Base-by-base conservation (phyloP, 1,140 invertebrate genomes). In the Eurytemora carolleeae region DNA sequence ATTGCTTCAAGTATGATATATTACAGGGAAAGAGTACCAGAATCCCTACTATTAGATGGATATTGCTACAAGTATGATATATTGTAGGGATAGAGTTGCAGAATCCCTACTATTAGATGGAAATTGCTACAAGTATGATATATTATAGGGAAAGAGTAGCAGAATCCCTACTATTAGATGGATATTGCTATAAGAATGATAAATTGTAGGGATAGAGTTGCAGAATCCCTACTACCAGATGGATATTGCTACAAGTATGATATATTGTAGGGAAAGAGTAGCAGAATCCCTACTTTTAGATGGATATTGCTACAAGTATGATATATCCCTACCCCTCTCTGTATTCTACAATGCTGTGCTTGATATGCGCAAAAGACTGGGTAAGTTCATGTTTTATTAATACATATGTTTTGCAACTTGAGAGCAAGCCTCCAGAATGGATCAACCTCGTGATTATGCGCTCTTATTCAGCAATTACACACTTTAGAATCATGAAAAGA, bases 181-280 rank as follows among this genome's bases (percentile, higher is more conserved):
- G n/a, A n/a, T n/a, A n/a, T n/a, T n/a, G n/a, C n/a, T n/a, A n/a
- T n/a, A n/a, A n/a, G n/a, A n/a, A n/a, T n/a, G n/a, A n/a, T n/a
- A 16, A 17, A 17, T 57, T 53, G 15, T 15, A 74, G 90, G 61
- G 93, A 97, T 74, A 76, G 82, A 63, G 84, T 95, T n/a, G 80
- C 91, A 0, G 82, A 85, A 66, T 83, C 81, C 1, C 73, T 88
- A 17, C 69, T 86, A 58, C 72, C 75, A 19, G 85, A 89, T 68
- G 91, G 91, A 1, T 94, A 93, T 72, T 82, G 85, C 22, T 97
- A 92, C 71, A 96, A 96, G 71, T 97, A 97, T 71, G 94, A 98
- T 71, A n/a, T n/a, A n/a, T n/a, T n/a, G n/a, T 15, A 74, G 90
- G 61, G 94, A 97, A 74, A 76, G 82, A 63, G 84, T 95, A 17